Evolutionary conservation across 2,888 invertebrate species (phyloP).

Genomic region (Zelleria hepariella): DNA sequence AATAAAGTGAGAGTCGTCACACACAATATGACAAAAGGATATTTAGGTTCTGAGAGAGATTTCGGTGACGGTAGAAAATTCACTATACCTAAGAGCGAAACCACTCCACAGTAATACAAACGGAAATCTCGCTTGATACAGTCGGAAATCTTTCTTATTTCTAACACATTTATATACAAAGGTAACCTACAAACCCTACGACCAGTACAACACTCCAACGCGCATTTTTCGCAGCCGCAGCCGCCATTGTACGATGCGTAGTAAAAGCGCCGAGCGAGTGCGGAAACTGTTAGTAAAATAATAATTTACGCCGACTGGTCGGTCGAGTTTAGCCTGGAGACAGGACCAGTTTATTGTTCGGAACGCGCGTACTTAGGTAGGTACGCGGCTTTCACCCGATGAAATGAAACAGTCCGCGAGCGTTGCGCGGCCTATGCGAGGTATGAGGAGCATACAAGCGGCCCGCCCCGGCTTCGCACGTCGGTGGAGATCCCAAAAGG

Average conservation of each 20-base stretch:
- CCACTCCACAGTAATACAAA: no score
- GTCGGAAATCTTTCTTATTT: no score
- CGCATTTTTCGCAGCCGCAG: background rate
- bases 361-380: constrained; percentile 28
- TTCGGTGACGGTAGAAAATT: no score
- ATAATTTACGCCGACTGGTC: constrained; percentile 29
- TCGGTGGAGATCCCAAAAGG: no score
- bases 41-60: no score
- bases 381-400: constrained; percentile 33
- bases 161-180: no score
- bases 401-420: background rate
- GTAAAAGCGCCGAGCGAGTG: background rate
- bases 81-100: no score
- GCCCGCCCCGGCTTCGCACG: background rate
- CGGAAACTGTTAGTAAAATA: constrained; percentile 27
- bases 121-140: no score
- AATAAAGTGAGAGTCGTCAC: no score
- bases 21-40: no score
- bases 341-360: constrained; percentile 46
- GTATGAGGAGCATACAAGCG: background rate
- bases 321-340: constrained; percentile 27
- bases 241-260: constrained; percentile 12
- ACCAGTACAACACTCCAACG: background rate
- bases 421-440: background rate
- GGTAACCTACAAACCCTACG: no score